Evolutionary conservation across 2,888 invertebrate genomes (phyloP).

Genomic region (Acanthosepion pharaonis): DNA sequence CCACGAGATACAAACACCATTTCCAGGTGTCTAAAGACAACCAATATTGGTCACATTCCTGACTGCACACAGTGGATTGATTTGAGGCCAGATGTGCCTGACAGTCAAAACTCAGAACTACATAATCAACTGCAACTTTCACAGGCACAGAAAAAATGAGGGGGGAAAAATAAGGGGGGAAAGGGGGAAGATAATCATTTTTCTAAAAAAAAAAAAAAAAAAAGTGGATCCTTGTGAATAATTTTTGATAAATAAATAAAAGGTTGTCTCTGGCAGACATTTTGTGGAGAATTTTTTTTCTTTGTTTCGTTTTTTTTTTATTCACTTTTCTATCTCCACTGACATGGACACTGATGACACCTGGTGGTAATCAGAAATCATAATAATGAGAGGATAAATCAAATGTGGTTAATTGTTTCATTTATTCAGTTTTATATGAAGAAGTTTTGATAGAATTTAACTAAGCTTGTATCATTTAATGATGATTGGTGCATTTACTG

Average conservation of each 20-base stretch:
- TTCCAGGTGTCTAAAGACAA: constrained; percentile 4
- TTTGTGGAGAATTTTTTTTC: neutral
- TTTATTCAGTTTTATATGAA: neutral
- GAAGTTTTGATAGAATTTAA: neutral
- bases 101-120: neutral
- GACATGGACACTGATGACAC: neutral
- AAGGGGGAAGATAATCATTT: neutral
- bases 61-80: constrained; percentile 33
- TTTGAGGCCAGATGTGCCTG: neutral
- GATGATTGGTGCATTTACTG: neutral
- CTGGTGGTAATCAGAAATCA: neutral
- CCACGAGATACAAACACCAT: constrained; percentile 21
- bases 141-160: neutral
- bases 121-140: neutral
- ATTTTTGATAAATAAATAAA: constrained; percentile 33
- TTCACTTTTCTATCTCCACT: neutral
- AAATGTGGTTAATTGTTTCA: neutral
- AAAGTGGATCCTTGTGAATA: neutral
- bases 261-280: neutral
- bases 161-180: neutral
- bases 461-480: neutral
- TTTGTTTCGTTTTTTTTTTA: neutral
- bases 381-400: neutral
- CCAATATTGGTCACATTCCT: constrained; percentile 14
- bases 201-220: neutral